Evolutionary conservation across 2,113 vertebrate genomes (phyloP).

Genomic region (Stegastes partitus): DNA sequence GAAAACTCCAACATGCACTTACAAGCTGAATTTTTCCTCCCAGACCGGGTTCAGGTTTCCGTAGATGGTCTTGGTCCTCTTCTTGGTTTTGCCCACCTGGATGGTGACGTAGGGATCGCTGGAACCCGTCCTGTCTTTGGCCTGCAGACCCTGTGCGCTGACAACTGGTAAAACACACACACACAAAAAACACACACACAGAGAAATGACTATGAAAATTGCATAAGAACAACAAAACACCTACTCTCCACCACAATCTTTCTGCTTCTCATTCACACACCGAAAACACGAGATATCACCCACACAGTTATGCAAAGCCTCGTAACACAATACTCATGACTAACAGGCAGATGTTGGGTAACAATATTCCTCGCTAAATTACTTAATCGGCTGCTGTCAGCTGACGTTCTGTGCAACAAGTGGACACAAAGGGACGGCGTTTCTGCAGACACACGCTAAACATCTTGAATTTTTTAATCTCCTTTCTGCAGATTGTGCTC

Average conservation of each 20-base stretch:
- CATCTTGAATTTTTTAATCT: too few relatives aligned
- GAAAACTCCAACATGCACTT: too few relatives aligned
- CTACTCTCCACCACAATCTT: constrained; percentile 47
- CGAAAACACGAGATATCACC: constrained; percentile 41
- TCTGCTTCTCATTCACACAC: constrained; percentile 44
- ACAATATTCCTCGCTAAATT: constrained; percentile 5
- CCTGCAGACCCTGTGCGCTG: constrained; percentile 97
- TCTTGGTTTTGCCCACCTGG: constrained; percentile 98
- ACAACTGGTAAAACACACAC: constrained; percentile 84
- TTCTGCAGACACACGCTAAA: too few relatives aligned
- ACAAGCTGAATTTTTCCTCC: constrained; percentile 98
- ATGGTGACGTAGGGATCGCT: constrained; percentile 98
- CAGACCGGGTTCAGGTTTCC: constrained; percentile 97
- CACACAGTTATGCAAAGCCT: constrained; percentile 65
- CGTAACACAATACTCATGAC: constrained; percentile 49
- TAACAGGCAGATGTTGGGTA: constrained; percentile 58
- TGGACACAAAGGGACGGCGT: neutral
- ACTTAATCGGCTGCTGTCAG: neutral
- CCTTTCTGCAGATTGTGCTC: too few relatives aligned
- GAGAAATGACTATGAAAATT: constrained; percentile 34
- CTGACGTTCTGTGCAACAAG: neutral
- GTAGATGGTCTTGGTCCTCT: constrained; percentile 97
- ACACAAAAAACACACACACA: constrained; percentile 1
- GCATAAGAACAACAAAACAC: constrained; percentile 75
- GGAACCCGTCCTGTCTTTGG: constrained; percentile 97